Percentiles rank a stretch among this genome's conserved stretches.
phyloP scores from a whole-genome alignment of 1,140 invertebrate species.

The Archegozetes longisetosus region DNA sequence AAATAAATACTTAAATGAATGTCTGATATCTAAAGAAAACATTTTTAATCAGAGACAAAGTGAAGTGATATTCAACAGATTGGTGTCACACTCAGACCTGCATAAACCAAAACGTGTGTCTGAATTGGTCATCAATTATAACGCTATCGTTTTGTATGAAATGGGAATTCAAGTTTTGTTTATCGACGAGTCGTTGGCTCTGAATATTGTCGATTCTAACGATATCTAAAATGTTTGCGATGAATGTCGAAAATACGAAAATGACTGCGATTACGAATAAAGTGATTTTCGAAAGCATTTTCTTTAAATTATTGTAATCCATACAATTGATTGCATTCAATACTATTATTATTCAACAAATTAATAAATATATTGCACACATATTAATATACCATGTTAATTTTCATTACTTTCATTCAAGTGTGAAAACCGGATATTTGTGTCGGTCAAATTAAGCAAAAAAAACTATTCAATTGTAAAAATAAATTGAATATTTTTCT shows the following conservation, averaged over 20 bases:
- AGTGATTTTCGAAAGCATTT: background rate
- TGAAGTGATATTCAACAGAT: too few species aligned
- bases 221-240: background rate
- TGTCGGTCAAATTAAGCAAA: too few species aligned
- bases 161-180: background rate
- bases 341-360: background rate
- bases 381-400: too few species aligned
- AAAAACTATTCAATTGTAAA: too few species aligned
- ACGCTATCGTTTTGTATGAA: background rate
- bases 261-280: background rate
- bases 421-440: too few species aligned
- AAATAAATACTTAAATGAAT: constrained; percentile 73
- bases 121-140: background rate
- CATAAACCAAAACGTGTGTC: constrained; percentile 9
- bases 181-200: background rate
- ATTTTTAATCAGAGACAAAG: too few species aligned
- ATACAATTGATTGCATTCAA: background rate
- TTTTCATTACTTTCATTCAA: too few species aligned
- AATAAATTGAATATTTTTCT: too few species aligned
- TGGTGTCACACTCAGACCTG: background rate
- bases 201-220: too few species aligned
- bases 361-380: background rate
- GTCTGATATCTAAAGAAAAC: constrained; percentile 53
- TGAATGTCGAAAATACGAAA: background rate
- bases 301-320: background rate